Percentiles rank a stretch among this genome's conserved stretches.
These are phyloP conservation scores for Acheta domesticus DNA, from an alignment of 2,888 invertebrate species.

Conservation along the genomic window DNA sequence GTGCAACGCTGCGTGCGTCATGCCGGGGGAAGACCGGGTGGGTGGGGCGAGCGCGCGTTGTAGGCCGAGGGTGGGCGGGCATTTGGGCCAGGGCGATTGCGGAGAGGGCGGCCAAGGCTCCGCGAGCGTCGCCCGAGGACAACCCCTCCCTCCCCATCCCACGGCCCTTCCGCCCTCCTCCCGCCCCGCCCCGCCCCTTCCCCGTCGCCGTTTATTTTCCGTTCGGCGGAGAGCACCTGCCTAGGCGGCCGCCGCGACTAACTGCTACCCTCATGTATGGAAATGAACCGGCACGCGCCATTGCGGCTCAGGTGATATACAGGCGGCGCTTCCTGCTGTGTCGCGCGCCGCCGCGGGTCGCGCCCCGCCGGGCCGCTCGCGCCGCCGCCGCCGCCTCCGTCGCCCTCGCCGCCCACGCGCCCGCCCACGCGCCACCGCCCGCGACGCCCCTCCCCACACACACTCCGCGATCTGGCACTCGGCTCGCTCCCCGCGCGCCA, in stretches of 20 bases:
- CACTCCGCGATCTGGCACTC: too few relatives aligned
- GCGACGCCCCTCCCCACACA: too few relatives aligned
- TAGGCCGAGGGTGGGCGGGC: too few relatives aligned
- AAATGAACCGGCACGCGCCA: background rate
- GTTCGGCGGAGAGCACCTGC: background rate
- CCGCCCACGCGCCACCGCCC: background rate
- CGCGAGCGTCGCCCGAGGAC: background rate
- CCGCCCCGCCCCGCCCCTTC: too few relatives aligned
- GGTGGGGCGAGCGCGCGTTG: too few relatives aligned
- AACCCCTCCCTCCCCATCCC: too few relatives aligned
- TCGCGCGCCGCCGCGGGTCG: background rate
- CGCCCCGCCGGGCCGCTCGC: background rate
- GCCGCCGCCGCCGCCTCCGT: background rate
- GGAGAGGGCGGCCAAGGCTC: background rate
- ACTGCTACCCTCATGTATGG: slow-evolving; percentile 18
- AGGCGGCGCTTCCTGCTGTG: background rate
- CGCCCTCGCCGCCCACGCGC: background rate
- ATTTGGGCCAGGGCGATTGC: background rate
- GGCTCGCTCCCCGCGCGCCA: too few relatives aligned
- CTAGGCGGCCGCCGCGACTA: background rate
- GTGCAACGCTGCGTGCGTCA: too few relatives aligned
- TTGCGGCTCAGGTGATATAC: slow-evolving; percentile 18
- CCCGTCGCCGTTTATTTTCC: too few relatives aligned
- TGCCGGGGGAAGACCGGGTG: too few relatives aligned
- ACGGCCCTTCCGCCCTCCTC: too few relatives aligned